A percentile compares a stretch with the other conserved stretches of the same genome.
Conservation (phyloP, 2,113 vertebrate genomes). For the Mola mola region DNA sequence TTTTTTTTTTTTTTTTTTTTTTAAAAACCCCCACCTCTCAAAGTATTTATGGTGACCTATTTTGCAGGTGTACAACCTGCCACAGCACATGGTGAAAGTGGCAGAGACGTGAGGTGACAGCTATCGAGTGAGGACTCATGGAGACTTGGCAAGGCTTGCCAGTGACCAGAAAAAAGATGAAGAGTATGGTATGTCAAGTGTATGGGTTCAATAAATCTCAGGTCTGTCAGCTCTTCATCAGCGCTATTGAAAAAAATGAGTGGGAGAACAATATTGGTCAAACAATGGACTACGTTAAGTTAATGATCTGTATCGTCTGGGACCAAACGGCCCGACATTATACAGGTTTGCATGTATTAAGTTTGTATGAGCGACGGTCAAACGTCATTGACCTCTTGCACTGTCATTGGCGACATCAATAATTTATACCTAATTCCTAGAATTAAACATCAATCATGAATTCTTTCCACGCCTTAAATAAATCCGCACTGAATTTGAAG, state of each 20-base stretch:
- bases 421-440: constrained; percentile 26
- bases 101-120: constrained; percentile 29
- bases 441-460: constrained; percentile 31
- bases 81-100: constrained; percentile 14
- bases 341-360: constrained; percentile 21
- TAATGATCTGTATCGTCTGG: background rate
- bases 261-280: too few relatives aligned
- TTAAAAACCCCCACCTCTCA: too few relatives aligned
- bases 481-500: constrained; percentile 43
- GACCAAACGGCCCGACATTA: background rate
- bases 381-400: constrained; percentile 16
- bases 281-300: too few relatives aligned
- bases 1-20: background rate
- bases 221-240: too few relatives aligned
- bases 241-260: too few relatives aligned
- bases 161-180: constrained; percentile 22
- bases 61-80: background rate
- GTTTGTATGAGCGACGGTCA: constrained; percentile 10
- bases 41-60: background rate
- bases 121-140: constrained; percentile 20
- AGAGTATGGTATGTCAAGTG: constrained; percentile 8
- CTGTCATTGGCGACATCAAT: constrained; percentile 20
- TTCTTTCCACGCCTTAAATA: constrained; percentile 33
- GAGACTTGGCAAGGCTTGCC: constrained; percentile 10
- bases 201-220: constrained; percentile 30